Evolutionary conservation across 2,888 invertebrate genomes (phyloP), one percentile per base, ranked within the genome.

Genomic region (Elysia crispata): DNA sequence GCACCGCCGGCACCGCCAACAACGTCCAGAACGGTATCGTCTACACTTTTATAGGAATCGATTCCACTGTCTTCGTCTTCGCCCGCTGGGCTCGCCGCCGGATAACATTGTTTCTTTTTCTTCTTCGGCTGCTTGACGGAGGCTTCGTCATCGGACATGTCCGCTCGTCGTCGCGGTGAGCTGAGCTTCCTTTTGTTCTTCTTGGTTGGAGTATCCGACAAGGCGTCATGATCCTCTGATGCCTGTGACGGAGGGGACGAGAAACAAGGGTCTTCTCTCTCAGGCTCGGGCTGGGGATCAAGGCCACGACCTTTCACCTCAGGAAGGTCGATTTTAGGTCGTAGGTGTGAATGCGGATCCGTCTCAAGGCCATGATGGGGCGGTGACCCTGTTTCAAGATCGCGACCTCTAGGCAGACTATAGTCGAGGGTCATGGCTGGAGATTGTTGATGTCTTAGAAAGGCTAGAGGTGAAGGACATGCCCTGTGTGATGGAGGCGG

Each of bases 111-210:
- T 41, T 41, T 41, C 11, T 41, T 41, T 11, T 41, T 41, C 41
- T 11, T 41, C 41, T 41, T 41, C 5, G 41, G 41, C 41, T 41
- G 41, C 41, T 41, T 41, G 41, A 41, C 41, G 5, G 41, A 41
- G 11, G 41, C 3, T 79, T 91, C 91, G 81, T 89, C 88, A 81
- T 86, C 86, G 73, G 90, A 87, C 80, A 91, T 90, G 25, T 87
- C 87, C 41, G 78, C 77, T 54, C 90, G 82, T 75, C 88, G 87
- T 77, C 87, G 87, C 0, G 96, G 95, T 82, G 95, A 95, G 28
- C 94, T 94, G 81, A 94, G 93, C 91, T 95, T 95, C 81, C 95
- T 92, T 90, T 95, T 95, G 89, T 94, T 94, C 84, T 94, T 90
- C 85, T 93, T 82, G n/a, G 81, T 81, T 0, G 85, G 82, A 1